Evolutionary conservation across 1,140 invertebrate genomes (phyloP).

Genomic region (Amyelois transitella): DNA sequence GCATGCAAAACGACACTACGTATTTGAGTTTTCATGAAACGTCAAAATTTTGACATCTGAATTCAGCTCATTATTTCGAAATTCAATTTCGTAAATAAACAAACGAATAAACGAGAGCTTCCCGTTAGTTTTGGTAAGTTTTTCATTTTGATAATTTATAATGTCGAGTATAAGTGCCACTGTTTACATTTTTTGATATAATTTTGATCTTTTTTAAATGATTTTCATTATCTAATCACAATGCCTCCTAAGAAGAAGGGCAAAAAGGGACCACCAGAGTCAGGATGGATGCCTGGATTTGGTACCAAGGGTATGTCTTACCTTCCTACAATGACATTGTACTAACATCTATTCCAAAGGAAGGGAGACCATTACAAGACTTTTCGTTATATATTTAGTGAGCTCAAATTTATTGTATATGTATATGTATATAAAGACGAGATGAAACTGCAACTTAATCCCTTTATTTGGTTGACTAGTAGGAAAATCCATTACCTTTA

Average conservation of each 20-base stretch:
- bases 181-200: constrained; percentile 22
- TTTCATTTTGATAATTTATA: constrained; percentile 32
- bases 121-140: constrained; percentile 35
- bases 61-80: constrained; percentile 13
- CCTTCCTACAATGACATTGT: too few species aligned
- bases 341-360: too few species aligned
- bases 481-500: too few species aligned
- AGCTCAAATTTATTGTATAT: too few species aligned
- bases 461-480: too few species aligned
- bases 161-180: constrained; percentile 53
- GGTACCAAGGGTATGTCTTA: constrained; percentile 53
- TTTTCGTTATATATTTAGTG: too few species aligned
- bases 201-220: constrained; percentile 26
- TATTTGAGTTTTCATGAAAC: too few species aligned
- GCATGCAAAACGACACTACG: too few species aligned
- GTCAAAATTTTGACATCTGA: neutral
- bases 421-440: too few species aligned
- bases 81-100: constrained; percentile 18
- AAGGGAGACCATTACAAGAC: too few species aligned
- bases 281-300: constrained; percentile 65
- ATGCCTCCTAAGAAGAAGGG: constrained; percentile 53
- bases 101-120: constrained; percentile 13
- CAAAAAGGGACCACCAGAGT: constrained; percentile 48
- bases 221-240: constrained; percentile 20
- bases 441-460: too few species aligned